Base-by-base conservation (phyloP, 2,888 invertebrate species). In the Eristalis arbustorum region DNA sequence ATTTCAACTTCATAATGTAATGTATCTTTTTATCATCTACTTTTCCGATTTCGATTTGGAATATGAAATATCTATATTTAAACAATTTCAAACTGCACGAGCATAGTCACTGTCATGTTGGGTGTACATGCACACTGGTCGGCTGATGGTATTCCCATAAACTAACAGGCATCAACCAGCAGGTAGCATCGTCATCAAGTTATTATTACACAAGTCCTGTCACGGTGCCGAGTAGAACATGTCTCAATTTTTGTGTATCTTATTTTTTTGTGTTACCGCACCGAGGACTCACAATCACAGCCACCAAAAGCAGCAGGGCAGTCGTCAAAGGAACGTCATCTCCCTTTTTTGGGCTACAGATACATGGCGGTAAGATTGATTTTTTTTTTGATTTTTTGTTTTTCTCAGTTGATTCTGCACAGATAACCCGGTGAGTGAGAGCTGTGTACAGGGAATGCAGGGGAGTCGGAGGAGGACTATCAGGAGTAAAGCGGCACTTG, bases 201-300 rank as follows among this genome's bases (percentile, higher is more conserved):
- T 87, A 82, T 87, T 87, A 87, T 87, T 87, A 87, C 82, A 87
- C 82, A 87, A 87, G 87, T 87, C 83, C 87, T 87, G 87, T 87
- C 87, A 87, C 78, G 82, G 75, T 78, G 87, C 78, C 78, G 78
- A 87, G 82, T 83, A 79, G 82, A 83, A 87, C 87, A 87, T 87
- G 72, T 87, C 87, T 87, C 83, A 87, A 87, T 87, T 87, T 83
- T 87, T 87, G 83, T 87, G 67, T 83, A 64, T 78, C 28, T 49
- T 78, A 49, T 75, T 71, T 67, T 73, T 57, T 56, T 66, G 69
- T 59, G 69, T 59, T 37, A 11, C 42, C 66, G 2, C 3, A 73
- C 64, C 25, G 57, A 62, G 61, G 31, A 62, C 67, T 18, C 49
- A 18, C 18, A 59, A 13, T 76, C 76, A 81, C 73, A 74, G 81